Conservation (phyloP, 1,140 invertebrate species). For the Elymnias hypermnestra region DNA sequence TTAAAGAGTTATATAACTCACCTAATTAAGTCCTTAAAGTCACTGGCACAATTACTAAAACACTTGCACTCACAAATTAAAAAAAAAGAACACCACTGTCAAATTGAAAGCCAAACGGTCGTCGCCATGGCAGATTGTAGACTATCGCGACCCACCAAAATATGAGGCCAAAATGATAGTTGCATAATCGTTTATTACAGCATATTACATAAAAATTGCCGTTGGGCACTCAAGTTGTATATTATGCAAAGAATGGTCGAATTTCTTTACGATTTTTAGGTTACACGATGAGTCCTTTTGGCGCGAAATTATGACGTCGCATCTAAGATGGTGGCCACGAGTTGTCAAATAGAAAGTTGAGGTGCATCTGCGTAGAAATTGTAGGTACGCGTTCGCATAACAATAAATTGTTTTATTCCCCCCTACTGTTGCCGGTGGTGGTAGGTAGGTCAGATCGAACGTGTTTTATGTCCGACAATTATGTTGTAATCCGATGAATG, state of each 20-base stretch:
- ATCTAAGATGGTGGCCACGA: not conserved
- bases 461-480: conserved; percentile 2
- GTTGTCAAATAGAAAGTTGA: conserved; percentile 13
- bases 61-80: conserved; percentile 39
- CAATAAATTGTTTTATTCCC: conserved; percentile 9
- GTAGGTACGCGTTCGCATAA: conserved; percentile 1
- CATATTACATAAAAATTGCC: conserved; percentile 68
- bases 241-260: conserved; percentile 57
- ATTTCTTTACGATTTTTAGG: conserved; percentile 41
- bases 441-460: conserved; percentile 11
- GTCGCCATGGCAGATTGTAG: conserved; percentile 41
- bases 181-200: conserved; percentile 58
- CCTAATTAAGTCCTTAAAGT: conserved; percentile 31
- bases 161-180: conserved; percentile 65
- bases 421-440: conserved; percentile 8
- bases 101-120: conserved; percentile 46
- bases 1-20: conserved; percentile 28
- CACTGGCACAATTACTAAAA: conserved; percentile 24
- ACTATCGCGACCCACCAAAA: conserved; percentile 60
- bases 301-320: not conserved
- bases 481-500: conserved; percentile 5
- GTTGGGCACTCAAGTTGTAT: conserved; percentile 39
- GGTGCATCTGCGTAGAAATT: conserved; percentile 11
- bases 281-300: conserved; percentile 34
- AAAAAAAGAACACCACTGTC: conserved; percentile 38